Base-by-base conservation (phyloP, 2,797 vertebrate species). In the Takifugu ocellatus region DNA sequence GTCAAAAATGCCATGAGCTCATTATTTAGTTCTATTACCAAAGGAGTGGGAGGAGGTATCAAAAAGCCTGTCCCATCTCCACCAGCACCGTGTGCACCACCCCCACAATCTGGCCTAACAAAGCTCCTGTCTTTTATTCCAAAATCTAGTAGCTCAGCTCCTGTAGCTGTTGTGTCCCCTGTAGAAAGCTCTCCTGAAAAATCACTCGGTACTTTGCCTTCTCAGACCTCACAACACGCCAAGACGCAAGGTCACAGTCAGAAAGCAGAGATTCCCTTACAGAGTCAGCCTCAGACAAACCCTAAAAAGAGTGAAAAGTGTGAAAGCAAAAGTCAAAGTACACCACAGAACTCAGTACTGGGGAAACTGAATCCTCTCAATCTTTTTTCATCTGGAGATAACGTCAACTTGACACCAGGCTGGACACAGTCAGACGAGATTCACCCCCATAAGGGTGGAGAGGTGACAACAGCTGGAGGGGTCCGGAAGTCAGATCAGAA, bases 1-100 rank as follows among this genome's bases (percentile, higher is more conserved):
- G 85, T 97, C 26, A 97, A 94, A 87, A 92, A 85, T 89, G 89
- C 91, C 1, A 81, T 97, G 81, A 95, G 85, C 72, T 96, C 93
- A 56, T 89, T 99, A 26, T 90, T 93, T 78, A 88, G 73, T 75
- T 90, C 91, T 58, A 76, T 98, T 26, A 92, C 93, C 1, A 94
- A 94, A 74, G 94, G 89, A 85, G 90, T 98, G 39, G 90, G 89
- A 48, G 90, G 88, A 51, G 77, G 87, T 50, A 86, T 89, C 68
- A 97, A 94, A 66, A 92, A 93, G 59, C 74, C 92, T 14, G 54
- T 5, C 10, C 74, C 83, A 1, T 48, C 91, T 64, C 84, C 86
- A 58, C 69, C 77, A 68, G 82, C 87, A 51, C 63, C 59, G 59
- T 68, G 56, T 69, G 44, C 56, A 63, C 81, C 83, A 16, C 59